Percentiles rank a stretch among this genome's conserved stretches.
These are phyloP conservation scores for Anorthoa munda DNA, from an alignment of 2,888 invertebrate species.

Conservation along the genomic window DNA sequence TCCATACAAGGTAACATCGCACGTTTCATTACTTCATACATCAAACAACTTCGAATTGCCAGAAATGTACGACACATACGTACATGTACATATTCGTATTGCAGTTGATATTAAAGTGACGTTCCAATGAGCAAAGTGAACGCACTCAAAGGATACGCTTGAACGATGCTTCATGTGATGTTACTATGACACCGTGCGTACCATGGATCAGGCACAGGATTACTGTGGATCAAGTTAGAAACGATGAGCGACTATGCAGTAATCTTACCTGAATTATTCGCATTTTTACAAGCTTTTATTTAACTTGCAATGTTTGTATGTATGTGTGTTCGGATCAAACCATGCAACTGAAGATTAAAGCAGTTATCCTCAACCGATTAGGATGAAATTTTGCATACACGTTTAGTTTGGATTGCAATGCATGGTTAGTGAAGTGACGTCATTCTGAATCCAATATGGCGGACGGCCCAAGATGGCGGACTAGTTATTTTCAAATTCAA, in stretches of 20 bases:
- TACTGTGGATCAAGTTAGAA: slow-evolving; percentile 51
- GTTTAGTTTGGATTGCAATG: too few species aligned
- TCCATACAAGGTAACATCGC: not conserved
- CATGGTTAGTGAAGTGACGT: too few species aligned
- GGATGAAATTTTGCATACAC: too few species aligned
- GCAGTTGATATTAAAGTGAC: slow-evolving; percentile 59
- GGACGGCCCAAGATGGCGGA: too few species aligned
- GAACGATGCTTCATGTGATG: slow-evolving; percentile 76
- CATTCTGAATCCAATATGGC: too few species aligned
- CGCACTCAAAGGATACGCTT: slow-evolving; percentile 78
- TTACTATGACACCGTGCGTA: slow-evolving; percentile 75
- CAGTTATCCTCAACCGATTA: too few species aligned
- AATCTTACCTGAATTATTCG: too few species aligned
- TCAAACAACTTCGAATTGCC: not conserved
- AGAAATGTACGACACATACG: not conserved
- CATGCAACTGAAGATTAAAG: too few species aligned
- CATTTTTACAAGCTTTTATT: too few species aligned
- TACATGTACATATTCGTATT: not conserved
- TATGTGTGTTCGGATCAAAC: too few species aligned
- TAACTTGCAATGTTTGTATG: too few species aligned
- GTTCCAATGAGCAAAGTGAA: slow-evolving; percentile 79
- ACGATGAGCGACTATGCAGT: not conserved
- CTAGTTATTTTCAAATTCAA: too few species aligned
- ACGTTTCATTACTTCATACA: not conserved
- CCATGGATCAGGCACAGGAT: slow-evolving; percentile 68